phyloP scores from a whole-genome alignment of 2,888 invertebrate genomes.

The Trichopria drosophilae region DNA sequence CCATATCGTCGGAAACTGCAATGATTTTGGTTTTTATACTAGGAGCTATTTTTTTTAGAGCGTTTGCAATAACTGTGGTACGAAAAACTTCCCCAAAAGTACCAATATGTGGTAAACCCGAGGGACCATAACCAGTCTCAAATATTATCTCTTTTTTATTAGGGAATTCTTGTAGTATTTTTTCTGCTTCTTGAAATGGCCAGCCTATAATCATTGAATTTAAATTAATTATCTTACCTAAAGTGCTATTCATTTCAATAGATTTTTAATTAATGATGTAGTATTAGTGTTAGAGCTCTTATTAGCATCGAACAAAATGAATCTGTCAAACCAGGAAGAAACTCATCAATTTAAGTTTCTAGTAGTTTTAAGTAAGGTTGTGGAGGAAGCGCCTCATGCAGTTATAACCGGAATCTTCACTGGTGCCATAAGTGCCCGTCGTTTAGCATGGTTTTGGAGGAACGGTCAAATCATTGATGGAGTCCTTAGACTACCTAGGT shows the following conservation, averaged over 20 bases:
- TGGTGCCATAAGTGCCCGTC: no score
- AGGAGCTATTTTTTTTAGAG: conserved; percentile 15
- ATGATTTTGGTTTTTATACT: conserved; percentile 14
- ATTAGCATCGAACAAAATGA: no score
- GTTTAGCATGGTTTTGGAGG: no score
- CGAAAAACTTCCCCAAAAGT: conserved; percentile 21
- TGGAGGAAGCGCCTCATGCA: no score
- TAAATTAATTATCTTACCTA: conserved; percentile 18
- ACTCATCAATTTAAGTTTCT: no score
- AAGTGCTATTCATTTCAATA: conserved; percentile 20
- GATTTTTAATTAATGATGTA: conserved; percentile 21
- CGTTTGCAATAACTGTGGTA: conserved; percentile 17
- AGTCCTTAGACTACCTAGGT: no score
- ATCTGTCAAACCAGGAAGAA: no score
- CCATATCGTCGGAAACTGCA: conserved; percentile 22
- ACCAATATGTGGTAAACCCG: conserved; percentile 20
- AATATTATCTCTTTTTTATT: conserved; percentile 15
- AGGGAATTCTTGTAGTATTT: conserved; percentile 19
- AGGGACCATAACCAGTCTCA: conserved; percentile 24
- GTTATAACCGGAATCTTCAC: no score
- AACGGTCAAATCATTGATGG: no score
- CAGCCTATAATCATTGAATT: conserved; percentile 15
- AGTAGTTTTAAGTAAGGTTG: no score
- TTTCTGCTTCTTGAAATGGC: conserved; percentile 19
- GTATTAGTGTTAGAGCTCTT: no score